Base-by-base conservation (phyloP, 1,140 invertebrate species). In the Centruroides vittatus region DNA sequence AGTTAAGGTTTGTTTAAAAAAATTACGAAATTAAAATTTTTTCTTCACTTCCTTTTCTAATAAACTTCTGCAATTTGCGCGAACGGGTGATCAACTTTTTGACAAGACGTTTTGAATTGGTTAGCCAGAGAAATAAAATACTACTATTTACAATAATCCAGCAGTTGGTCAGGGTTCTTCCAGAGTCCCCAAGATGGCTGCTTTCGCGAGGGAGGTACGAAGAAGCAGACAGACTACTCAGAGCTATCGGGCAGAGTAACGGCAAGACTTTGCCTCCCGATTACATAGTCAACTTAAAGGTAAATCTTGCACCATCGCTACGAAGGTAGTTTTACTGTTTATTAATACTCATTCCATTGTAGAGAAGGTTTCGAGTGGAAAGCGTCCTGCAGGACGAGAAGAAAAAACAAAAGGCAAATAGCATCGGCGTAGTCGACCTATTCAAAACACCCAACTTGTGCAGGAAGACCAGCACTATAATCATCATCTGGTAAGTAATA, bases 101-200 rank as follows among this genome's bases (percentile, higher is more conserved):
- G 41, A 41, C 41, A 5, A 41, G 41, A 41, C 41, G 41, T 41
- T 41, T 41, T 41, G 41, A 41, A 41, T 41, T 6, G 41, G 41
- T 41, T 41, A 6, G 41, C 5, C 41, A 5, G 41, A 5, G 41
- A 41, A 6, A 8, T 41, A 5, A 41, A 41, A 8, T 41, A 41
- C 41, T 41, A 8, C 41, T 41, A 41, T 41, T 41, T 54, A 55
- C 61, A 59, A 63, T 59, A 63, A 61, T 62, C 51, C 55, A 63
- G 57, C 57, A 60, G 58, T 62, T 63, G 54, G 59, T 63, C 55
- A 67, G 64, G 64, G 59, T 62, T 23, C 62, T 67, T 58, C 85
- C 87, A n/a, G 66, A 67, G 60, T 67, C 66, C 34, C 57, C 64
- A 6, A 59, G 57, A 10, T 64, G 63, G 61, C 64, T 65, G 46